Base-by-base conservation (phyloP, 2,113 vertebrate genomes). In the Zosterops japonicus region DNA sequence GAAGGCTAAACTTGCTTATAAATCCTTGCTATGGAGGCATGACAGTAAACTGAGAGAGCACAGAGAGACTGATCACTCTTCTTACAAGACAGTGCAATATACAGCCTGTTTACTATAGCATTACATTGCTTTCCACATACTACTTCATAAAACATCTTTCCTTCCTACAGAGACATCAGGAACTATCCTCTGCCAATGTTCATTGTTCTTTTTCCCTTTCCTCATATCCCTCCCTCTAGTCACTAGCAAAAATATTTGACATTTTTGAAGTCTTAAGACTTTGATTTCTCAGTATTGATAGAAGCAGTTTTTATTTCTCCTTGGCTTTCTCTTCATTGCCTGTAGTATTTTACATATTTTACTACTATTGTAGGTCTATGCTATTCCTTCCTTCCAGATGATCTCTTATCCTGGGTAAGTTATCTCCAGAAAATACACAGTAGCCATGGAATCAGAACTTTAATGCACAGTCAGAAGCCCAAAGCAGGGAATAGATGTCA, bases 341-440 rank as follows among this genome's bases (percentile, higher is more conserved):
- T 1, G 10, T 39, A 90, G 86, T 39, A 39, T 39, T 39, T 39
- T 39, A 39, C 39, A 56, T 68, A 87, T 55, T 77, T 89, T 86
- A 95, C 72, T 89, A 71, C 41, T 90, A 68, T 56, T 78, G 90
- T 59, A 71, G 56, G 41, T 80, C 72, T 96, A 77, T 29, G 76
- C 92, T 93, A 93, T 25, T 74, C 88, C 55, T 69, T 88, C 82
- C 64, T 94, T 95, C 71, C 85, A 91, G 92, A 52, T 83, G 78
- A 63, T 80, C 82, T 74, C 70, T 91, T 52, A 94, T 52, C 55
- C 90, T 93, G 79, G 59, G 77, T 57, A 92, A 94, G 49, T 85
- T 83, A 88, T 35, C 56, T 90, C 56, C 82, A 90, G 71, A 92
- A 91, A 90, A 56, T 56, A 81, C 64, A 83, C 28, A 90, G 90